phyloP scores from a whole-genome alignment of 2,888 invertebrate genomes.

The Oxytorus armatus region DNA sequence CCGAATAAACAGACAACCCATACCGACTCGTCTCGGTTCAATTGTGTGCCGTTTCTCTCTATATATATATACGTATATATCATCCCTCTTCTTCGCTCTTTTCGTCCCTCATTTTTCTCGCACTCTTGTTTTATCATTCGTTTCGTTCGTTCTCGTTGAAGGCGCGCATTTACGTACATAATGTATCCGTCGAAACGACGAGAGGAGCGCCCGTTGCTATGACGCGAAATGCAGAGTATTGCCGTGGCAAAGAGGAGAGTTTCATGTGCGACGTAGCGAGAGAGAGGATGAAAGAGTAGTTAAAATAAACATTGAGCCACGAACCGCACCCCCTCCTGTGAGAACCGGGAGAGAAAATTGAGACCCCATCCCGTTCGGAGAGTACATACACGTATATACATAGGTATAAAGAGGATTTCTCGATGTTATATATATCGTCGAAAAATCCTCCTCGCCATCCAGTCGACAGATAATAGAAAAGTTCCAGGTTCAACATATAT shows the following conservation, averaged over 20 bases:
- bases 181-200: slow-evolving; percentile 59
- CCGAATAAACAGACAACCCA: slow-evolving; percentile 51
- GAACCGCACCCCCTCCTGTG: slow-evolving; percentile 31
- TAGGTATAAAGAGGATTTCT: not conserved
- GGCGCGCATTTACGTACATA: slow-evolving; percentile 55
- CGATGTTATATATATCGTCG: not conserved
- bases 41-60: slow-evolving; percentile 33
- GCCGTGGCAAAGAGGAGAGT: slow-evolving; percentile 2
- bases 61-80: not conserved
- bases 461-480: slow-evolving; percentile 57
- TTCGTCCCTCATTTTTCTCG: slow-evolving; percentile 2
- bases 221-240: slow-evolving; percentile 3
- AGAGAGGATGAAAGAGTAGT: slow-evolving; percentile 52
- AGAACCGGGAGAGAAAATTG: slow-evolving; percentile 44
- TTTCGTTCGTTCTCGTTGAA: slow-evolving; percentile 12
- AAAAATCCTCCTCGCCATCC: slow-evolving; percentile 26
- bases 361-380: slow-evolving; percentile 11
- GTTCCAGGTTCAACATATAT: slow-evolving; percentile 42
- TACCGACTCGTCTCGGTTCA: slow-evolving; percentile 21
- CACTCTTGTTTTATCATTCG: slow-evolving; percentile 24
- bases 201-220: slow-evolving; percentile 5
- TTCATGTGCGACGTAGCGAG: slow-evolving; percentile 40
- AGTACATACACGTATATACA: not conserved
- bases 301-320: slow-evolving; percentile 61
- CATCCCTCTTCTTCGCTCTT: not conserved